Percentiles rank a stretch among this genome's conserved stretches.
These are phyloP conservation scores for Parazoanthus swiftii DNA, from an alignment of 92 coral and sea anemone genomes.

Conservation along the genomic window DNA sequence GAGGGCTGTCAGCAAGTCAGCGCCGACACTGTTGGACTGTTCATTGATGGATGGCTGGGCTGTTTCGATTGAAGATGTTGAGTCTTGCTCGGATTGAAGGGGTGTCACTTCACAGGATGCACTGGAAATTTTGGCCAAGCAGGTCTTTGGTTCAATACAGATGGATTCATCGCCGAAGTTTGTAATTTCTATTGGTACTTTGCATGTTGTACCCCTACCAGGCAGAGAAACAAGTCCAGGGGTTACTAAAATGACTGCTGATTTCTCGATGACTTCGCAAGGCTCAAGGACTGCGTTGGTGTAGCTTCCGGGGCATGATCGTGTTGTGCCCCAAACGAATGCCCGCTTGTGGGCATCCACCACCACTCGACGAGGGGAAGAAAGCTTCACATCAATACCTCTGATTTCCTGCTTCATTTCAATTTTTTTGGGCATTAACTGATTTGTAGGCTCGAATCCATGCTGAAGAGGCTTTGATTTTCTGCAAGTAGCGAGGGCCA, in stretches of 20 bases:
- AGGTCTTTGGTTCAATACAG: neutral
- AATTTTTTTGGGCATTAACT: too few species aligned
- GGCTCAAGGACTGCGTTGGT: constrained; percentile 43
- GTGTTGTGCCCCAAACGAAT: neutral
- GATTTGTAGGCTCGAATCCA: too few species aligned
- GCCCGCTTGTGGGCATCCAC: too few species aligned
- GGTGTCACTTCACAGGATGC: neutral
- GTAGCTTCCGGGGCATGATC: constrained; percentile 25
- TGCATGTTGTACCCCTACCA: neutral
- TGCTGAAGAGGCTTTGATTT: too few species aligned
- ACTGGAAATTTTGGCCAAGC: neutral
- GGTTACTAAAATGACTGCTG: neutral
- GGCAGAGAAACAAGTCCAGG: neutral
- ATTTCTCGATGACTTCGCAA: neutral
- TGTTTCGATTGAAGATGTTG: neutral
- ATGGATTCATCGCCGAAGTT: neutral
- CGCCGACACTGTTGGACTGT: constrained; percentile 20
- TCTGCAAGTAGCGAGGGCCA: too few species aligned
- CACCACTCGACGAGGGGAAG: too few species aligned
- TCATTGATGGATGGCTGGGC: too few species aligned
- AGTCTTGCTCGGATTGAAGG: too few species aligned
- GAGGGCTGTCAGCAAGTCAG: constrained; percentile 28
- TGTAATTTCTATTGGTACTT: neutral
- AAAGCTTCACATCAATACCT: too few species aligned
- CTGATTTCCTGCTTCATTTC: too few species aligned